phyloP scores from a whole-genome alignment of 2,797 vertebrate species.

The Salmo trutta region DNA sequence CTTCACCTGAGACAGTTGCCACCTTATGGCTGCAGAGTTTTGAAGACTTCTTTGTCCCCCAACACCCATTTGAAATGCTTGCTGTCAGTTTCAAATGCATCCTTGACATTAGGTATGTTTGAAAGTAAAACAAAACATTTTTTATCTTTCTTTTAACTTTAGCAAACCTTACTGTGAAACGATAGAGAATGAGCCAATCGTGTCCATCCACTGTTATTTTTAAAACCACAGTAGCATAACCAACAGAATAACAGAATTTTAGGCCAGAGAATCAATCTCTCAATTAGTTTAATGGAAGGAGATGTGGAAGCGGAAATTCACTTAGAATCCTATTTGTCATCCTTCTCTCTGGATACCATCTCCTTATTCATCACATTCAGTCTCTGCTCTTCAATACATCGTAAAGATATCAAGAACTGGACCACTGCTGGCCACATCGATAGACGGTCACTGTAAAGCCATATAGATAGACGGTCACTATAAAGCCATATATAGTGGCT shows the following conservation, averaged over 20 bases:
- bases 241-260: not conserved
- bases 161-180: too few species aligned
- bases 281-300: not conserved
- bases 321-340: not conserved
- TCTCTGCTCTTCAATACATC: constrained; percentile 15
- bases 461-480: too few species aligned
- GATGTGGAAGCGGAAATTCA: not conserved
- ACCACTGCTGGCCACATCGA: not conserved
- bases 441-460: too few species aligned
- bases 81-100: too few species aligned
- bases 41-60: not conserved
- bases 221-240: too few species aligned
- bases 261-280: not conserved
- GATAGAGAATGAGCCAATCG: too few species aligned
- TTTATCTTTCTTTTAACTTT: too few species aligned
- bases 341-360: not conserved
- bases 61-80: not conserved
- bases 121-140: too few species aligned
- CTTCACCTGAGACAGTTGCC: too few species aligned
- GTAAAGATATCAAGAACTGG: not conserved
- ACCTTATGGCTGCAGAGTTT: not conserved
- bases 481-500: too few species aligned
- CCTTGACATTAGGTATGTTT: too few species aligned
- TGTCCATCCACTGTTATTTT: too few species aligned
- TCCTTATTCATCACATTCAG: constrained; percentile 30